phyloP scores from a whole-genome alignment of 2,113 vertebrate species.

The Ceyx melanurus region DNA sequence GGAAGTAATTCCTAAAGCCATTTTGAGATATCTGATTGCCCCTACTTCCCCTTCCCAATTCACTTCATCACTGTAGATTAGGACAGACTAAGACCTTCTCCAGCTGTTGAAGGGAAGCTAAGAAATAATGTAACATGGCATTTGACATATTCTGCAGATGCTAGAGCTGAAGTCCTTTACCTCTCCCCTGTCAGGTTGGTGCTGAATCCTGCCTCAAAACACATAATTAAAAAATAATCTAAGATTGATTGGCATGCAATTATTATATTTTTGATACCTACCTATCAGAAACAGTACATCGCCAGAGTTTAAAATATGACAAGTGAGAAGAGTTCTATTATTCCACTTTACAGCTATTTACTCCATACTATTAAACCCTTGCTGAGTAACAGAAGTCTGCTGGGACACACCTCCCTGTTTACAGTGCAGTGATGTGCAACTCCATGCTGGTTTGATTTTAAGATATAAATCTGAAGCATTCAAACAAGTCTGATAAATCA shows the following conservation, averaged over 20 bases:
- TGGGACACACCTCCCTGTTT: background rate
- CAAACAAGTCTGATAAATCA: background rate
- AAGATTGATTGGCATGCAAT: background rate
- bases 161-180: background rate
- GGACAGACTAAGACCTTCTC: background rate
- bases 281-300: background rate
- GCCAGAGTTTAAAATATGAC: background rate
- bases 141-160: background rate
- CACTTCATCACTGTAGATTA: background rate
- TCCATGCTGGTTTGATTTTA: background rate
- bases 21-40: background rate
- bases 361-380: background rate
- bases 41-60: background rate
- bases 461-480: background rate
- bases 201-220: background rate
- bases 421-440: background rate
- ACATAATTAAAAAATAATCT: background rate
- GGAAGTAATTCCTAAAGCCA: background rate
- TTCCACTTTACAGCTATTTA: background rate
- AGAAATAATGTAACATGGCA: background rate
- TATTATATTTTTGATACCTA: background rate
- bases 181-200: background rate
- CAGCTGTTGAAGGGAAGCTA: background rate
- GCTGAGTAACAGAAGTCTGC: background rate
- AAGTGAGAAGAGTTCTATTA: background rate